phyloP scores from a whole-genome alignment of 2,797 vertebrate genomes.

The Lutjanus campechanus region DNA sequence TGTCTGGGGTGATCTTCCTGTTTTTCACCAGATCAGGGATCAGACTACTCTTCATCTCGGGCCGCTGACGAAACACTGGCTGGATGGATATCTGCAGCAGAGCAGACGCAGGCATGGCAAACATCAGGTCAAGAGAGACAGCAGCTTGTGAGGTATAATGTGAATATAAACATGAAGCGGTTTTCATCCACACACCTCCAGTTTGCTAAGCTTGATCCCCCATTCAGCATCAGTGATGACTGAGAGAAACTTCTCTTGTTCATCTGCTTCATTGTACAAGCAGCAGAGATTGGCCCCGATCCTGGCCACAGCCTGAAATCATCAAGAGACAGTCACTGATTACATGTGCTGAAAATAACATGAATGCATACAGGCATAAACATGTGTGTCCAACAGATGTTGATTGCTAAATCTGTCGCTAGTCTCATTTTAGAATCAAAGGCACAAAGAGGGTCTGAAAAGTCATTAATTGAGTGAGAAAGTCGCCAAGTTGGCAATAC shows the following conservation, averaged over 20 bases:
- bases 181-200: slow-evolving; percentile 81
- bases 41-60: slow-evolving; percentile 90
- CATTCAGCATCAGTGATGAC: slow-evolving; percentile 93
- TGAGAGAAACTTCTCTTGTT: slow-evolving; percentile 88
- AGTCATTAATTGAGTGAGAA: too few relatives aligned
- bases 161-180: neutral
- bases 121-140: neutral
- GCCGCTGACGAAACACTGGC: slow-evolving; percentile 90
- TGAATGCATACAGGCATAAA: neutral
- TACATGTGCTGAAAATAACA: neutral
- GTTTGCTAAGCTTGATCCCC: slow-evolving; percentile 91
- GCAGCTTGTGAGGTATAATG: neutral
- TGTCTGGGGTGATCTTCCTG: slow-evolving; percentile 87
- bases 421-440: too few relatives aligned
- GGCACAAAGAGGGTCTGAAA: too few relatives aligned
- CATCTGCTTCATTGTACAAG: slow-evolving; percentile 84
- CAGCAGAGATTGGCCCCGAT: slow-evolving; percentile 91
- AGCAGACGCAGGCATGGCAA: neutral
- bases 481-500: too few relatives aligned
- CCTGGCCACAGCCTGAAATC: slow-evolving; percentile 89
- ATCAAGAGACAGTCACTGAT: neutral
- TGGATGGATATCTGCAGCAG: slow-evolving; percentile 93
- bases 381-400: neutral
- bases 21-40: slow-evolving; percentile 91
- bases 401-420: too few relatives aligned